Evolutionary conservation across 2,113 vertebrate genomes (phyloP).

Genomic region (Proteles cristata): DNA sequence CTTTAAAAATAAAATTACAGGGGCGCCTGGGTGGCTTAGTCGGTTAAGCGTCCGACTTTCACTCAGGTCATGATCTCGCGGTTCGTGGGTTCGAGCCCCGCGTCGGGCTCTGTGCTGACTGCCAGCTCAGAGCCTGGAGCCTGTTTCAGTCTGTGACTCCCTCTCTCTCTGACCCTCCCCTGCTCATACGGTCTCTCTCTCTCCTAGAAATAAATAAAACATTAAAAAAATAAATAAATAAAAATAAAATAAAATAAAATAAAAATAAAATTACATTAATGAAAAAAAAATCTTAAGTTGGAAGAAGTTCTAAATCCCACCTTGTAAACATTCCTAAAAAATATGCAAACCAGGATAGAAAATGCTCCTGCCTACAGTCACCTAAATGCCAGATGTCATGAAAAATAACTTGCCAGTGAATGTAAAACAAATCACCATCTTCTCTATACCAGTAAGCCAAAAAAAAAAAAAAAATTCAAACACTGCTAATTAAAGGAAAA

Average conservation of each 20-base stretch:
- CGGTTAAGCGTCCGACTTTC: too few species aligned
- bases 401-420: conserved; percentile 12
- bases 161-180: too few species aligned
- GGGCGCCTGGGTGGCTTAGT: too few species aligned
- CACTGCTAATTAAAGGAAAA: neutral
- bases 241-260: too few species aligned
- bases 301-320: neutral
- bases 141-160: too few species aligned
- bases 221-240: too few species aligned
- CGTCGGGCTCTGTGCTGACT: too few species aligned
- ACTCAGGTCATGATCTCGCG: too few species aligned
- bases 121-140: too few species aligned
- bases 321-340: conserved; percentile 7
- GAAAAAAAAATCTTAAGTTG: neutral
- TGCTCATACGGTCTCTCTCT: too few species aligned
- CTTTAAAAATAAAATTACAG: neutral
- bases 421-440: neutral
- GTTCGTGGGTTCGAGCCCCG: too few species aligned
- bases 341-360: neutral
- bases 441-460: neutral
- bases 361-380: neutral
- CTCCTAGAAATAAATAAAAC: too few species aligned
- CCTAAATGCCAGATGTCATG: neutral
- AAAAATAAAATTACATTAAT: neutral
- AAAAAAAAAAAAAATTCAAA: neutral